These are phyloP conservation scores for Venusia cambrica DNA, from an alignment of 2,888 invertebrate species.

Conservation along the genomic window DNA sequence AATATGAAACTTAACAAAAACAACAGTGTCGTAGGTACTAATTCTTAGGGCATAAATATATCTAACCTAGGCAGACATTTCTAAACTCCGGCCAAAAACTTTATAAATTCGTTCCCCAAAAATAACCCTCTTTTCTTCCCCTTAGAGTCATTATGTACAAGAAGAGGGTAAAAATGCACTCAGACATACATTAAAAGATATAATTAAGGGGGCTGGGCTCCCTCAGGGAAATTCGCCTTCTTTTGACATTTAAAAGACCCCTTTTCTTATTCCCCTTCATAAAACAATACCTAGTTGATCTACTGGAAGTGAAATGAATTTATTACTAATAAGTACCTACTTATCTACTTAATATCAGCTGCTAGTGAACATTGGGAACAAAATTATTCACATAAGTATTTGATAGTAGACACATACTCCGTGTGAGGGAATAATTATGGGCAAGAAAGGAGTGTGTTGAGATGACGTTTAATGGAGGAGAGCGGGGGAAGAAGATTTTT, in stretches of 20 bases:
- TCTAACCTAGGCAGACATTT: constrained; percentile 26
- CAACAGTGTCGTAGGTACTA: no score
- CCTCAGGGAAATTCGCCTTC: constrained; percentile 74
- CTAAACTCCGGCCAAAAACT: constrained; percentile 25
- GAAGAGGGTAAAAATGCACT: constrained; percentile 75
- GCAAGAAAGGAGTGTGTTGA: no score
- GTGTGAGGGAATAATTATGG: no score
- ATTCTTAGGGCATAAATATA: no score
- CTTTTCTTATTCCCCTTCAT: constrained; percentile 62
- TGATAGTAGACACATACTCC: no score
- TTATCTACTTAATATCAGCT: no score
- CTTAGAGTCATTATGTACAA: constrained; percentile 44
- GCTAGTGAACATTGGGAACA: no score
- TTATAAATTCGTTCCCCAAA: constrained; percentile 34
- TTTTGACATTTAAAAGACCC: constrained; percentile 78
- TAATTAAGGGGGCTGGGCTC: constrained; percentile 73
- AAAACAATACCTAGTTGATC: constrained; percentile 12
- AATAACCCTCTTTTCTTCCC: constrained; percentile 39
- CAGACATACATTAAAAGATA: constrained; percentile 79
- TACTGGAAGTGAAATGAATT: constrained; percentile 27
- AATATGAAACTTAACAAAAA: no score
- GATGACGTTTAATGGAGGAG: no score
- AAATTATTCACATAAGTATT: no score
- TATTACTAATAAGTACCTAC: no score
- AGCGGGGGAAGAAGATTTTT: no score